Base-by-base conservation (phyloP, 2,888 invertebrate species). In the Aphidius colemani region DNA sequence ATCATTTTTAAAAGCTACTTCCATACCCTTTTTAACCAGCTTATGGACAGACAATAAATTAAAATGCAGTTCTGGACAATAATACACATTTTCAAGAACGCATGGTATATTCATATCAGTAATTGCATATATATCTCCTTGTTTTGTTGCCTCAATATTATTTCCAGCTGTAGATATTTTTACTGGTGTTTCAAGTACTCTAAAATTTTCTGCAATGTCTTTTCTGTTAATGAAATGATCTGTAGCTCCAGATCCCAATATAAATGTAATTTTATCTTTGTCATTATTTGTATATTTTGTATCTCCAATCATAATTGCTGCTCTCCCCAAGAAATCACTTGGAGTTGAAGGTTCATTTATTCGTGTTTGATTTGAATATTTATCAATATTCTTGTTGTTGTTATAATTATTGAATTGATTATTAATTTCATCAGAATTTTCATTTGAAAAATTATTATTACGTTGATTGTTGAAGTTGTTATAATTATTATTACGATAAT, bases 91-190 rank as follows among this genome's bases (percentile, higher is more conserved):
- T 49, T 70, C 62, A 6, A 71, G 56, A 4, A 40, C 50, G 9
- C 66, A 68, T 18, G 46, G 7, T 1, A 67, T 30, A 53, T 73
- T 72, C 40, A 66, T 63, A 53, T 75, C 70, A 61, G 69, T 75
- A 7, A 63, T 66, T 3, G 78, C 69, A n/a, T 70, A 53, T 5
- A 80, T 66, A 41, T 66, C 64, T 44, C 75, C 75, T 51, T 63
- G 71, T 64, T 76, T 74, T 0, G 72, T 74, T 6, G 75, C 77
- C 61, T 65, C 61, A 68, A 80, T 72, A 66, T 65, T 71, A 53
- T 63, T 61, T 43, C 69, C 70, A 48, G 69, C 62, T 68, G 75
- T 76, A 59, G 71, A 72, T 40, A 79, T 78, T 68, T 75, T 72
- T 7, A 68, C 8, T 39, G 67, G 69, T 48, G n/a, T 55, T 57